Conservation (phyloP, 2,888 invertebrate species). For the Dioctria rufipes region DNA sequence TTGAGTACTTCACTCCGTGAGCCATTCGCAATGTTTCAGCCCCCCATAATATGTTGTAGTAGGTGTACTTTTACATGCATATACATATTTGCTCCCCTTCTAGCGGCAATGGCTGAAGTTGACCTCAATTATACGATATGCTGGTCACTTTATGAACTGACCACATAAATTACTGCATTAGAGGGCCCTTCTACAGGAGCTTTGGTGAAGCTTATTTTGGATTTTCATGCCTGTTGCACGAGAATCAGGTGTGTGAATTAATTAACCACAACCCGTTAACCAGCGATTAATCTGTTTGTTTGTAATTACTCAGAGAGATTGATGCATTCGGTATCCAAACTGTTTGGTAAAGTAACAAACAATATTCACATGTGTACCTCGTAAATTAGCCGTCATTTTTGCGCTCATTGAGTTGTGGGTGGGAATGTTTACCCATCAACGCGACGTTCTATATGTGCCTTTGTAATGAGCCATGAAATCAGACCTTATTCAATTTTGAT, state of each 20-base stretch:
- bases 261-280: slow-evolving; percentile 58
- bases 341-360: not conserved
- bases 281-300: slow-evolving; percentile 58
- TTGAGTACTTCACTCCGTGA: slow-evolving; percentile 55
- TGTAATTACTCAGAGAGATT: slow-evolving; percentile 47
- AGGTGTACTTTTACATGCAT: not conserved
- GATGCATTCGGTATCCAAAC: slow-evolving; percentile 20
- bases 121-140: slow-evolving; percentile 59
- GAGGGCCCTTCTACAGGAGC: slow-evolving; percentile 29
- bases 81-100: slow-evolving; percentile 33
- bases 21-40: not conserved
- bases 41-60: not conserved
- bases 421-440: slow-evolving; percentile 50
- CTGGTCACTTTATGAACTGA: slow-evolving; percentile 59
- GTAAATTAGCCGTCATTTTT: slow-evolving; percentile 39
- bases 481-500: slow-evolving; percentile 57
- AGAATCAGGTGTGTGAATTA: slow-evolving; percentile 57
- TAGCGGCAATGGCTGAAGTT: slow-evolving; percentile 45
- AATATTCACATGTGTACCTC: slow-evolving; percentile 7
- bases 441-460: slow-evolving; percentile 50
- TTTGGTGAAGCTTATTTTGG: slow-evolving; percentile 32
- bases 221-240: slow-evolving; percentile 55
- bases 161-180: slow-evolving; percentile 60
- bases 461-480: slow-evolving; percentile 54
- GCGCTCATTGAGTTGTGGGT: slow-evolving; percentile 50